Conservation (phyloP, 2,888 invertebrate genomes). For the Heliconius ismenius region DNA sequence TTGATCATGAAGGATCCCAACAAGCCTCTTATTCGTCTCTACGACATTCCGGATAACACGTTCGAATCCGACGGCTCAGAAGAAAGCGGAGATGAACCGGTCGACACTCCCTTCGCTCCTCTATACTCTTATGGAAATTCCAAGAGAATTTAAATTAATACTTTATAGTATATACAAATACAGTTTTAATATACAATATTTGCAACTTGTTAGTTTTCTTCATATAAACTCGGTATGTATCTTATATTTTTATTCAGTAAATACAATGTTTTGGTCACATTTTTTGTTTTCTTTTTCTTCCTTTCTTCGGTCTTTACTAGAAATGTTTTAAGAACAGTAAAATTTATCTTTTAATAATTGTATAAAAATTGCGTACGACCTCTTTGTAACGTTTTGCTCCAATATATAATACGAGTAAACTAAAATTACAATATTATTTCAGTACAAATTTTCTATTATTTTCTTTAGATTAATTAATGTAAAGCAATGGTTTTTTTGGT, state of each 20-base stretch:
- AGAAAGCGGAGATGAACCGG: constrained; percentile 88
- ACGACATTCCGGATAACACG: constrained; percentile 98
- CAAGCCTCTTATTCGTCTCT: constrained; percentile 98
- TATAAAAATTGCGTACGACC: neutral
- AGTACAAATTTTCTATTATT: neutral
- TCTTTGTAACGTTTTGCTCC: neutral
- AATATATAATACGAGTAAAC: neutral
- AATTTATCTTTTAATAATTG: neutral
- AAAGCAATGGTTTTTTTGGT: neutral
- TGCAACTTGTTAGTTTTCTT: constrained; percentile 27
- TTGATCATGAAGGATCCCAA: constrained; percentile 99
- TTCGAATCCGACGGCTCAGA: constrained; percentile 99
- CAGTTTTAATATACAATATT: neutral
- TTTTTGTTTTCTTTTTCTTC: constrained; percentile 49
- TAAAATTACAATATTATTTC: neutral
- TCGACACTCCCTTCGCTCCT: constrained; percentile 77
- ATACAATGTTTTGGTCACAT: constrained; percentile 73
- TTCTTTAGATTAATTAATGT: neutral
- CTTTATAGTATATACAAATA: neutral
- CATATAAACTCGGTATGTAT: constrained; percentile 57
- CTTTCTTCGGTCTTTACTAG: too few relatives aligned
- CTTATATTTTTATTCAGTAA: constrained; percentile 66
- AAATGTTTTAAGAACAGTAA: neutral
- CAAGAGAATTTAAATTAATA: constrained; percentile 66
- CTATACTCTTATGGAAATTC: constrained; percentile 77